Evolutionary conservation across 2,888 invertebrate genomes (phyloP).

Genomic region (Coleophora deauratella): DNA sequence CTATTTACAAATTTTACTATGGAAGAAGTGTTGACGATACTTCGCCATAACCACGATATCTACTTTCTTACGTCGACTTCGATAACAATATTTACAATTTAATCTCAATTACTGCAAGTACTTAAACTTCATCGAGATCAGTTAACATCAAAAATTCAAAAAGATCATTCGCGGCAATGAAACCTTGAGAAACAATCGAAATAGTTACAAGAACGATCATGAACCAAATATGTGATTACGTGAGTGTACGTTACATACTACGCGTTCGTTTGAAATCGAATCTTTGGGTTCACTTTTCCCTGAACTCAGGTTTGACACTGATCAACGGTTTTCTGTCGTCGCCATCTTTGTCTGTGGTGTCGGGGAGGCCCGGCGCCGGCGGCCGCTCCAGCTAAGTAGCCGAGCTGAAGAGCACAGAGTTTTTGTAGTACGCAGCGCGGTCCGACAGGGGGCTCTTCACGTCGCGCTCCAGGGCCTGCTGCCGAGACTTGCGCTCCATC

Average conservation of each 20-base stretch:
- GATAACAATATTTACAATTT: slow-evolving; percentile 68
- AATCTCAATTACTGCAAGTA: slow-evolving; percentile 44
- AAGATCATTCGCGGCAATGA: slow-evolving; percentile 13
- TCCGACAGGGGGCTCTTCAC: slow-evolving; percentile 91
- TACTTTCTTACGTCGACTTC: slow-evolving; percentile 44
- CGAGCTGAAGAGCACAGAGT: slow-evolving; percentile 91
- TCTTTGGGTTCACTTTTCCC: slow-evolving; percentile 60
- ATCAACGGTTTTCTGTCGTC: slow-evolving; percentile 68
- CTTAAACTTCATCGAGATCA: slow-evolving; percentile 39
- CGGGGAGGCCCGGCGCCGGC: slow-evolving; percentile 59
- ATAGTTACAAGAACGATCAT: slow-evolving; percentile 28
- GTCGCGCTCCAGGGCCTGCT: slow-evolving; percentile 85
- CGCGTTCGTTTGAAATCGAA: slow-evolving; percentile 3
- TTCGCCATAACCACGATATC: slow-evolving; percentile 48
- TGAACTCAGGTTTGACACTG: slow-evolving; percentile 71
- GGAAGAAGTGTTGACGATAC: slow-evolving; percentile 62
- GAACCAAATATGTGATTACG: slow-evolving; percentile 12
- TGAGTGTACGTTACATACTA: not conserved
- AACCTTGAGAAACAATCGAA: slow-evolving; percentile 38
- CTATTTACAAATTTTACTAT: slow-evolving; percentile 74
- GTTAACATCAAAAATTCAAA: slow-evolving; percentile 31
- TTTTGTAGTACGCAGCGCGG: slow-evolving; percentile 88
- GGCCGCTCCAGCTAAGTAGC: slow-evolving; percentile 79
- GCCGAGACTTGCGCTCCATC: slow-evolving; percentile 89
- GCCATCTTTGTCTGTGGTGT: slow-evolving; percentile 44